A percentile compares a stretch with the other conserved stretches of the same genome.
These are phyloP conservation scores for Bradynema listronoti DNA, from an alignment of 1,140 invertebrate species.

Conservation along the genomic window DNA sequence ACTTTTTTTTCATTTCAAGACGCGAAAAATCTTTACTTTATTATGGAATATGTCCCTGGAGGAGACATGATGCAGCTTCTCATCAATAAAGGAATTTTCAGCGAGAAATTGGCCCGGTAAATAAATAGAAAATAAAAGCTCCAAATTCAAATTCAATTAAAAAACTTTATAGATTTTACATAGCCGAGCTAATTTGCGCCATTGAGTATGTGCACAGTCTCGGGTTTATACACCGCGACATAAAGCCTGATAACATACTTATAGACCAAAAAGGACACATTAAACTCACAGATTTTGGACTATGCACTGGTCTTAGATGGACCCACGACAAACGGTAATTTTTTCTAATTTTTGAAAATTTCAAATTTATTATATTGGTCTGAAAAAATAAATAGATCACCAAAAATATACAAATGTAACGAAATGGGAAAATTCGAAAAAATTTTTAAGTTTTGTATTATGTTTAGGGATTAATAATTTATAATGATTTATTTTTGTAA, in stretches of 20 bases:
- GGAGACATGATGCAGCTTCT: conserved; percentile 86
- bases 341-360: not conserved
- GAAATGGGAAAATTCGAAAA: no score
- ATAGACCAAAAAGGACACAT: conserved; percentile 96
- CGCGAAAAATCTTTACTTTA: conserved; percentile 41
- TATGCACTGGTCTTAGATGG: conserved; percentile 97
- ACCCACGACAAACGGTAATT: conserved; percentile 96
- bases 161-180: conserved; percentile 70
- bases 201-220: conserved; percentile 90
- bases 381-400: no score
- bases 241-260: conserved; percentile 76
- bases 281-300: conserved; percentile 94
- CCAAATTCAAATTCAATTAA: no score
- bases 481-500: no score
- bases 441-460: no score
- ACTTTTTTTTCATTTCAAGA: conserved; percentile 88
- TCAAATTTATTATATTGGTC: not conserved
- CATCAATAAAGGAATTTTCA: conserved; percentile 70
- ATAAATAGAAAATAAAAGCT: no score
- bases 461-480: no score
- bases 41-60: conserved; percentile 78
- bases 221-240: conserved; percentile 40
- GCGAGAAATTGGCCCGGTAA: conserved; percentile 62
- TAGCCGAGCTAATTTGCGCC: conserved; percentile 91
- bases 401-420: no score